Conservation (phyloP, 1,140 invertebrate species). For the Papilio aristodemus region DNA sequence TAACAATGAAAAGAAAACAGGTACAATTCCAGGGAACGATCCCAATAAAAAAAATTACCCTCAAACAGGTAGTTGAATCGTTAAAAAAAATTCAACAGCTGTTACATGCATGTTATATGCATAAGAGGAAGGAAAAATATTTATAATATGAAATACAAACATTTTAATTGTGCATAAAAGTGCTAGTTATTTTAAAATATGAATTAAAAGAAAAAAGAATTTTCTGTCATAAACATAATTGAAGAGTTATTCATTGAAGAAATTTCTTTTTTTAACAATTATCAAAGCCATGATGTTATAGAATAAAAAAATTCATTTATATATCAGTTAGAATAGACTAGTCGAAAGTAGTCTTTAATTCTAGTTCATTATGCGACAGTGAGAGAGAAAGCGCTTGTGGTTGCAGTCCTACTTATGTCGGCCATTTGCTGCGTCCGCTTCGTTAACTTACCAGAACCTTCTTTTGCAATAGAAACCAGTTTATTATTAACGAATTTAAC, state of each 20-base stretch:
- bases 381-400: slow-evolving; percentile 66
- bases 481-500: slow-evolving; percentile 11
- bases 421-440: slow-evolving; percentile 59
- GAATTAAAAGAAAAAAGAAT: neutral
- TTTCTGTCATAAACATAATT: neutral
- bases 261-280: neutral
- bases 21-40: neutral
- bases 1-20: neutral
- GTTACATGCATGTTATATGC: neutral
- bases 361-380: slow-evolving; percentile 33
- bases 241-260: neutral
- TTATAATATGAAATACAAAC: neutral
- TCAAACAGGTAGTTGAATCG: slow-evolving; percentile 25
- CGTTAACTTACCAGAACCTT: slow-evolving; percentile 46
- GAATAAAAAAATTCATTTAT: neutral
- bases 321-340: slow-evolving; percentile 16
- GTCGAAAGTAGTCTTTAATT: slow-evolving; percentile 39
- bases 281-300: neutral
- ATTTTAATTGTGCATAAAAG: neutral
- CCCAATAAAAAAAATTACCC: slow-evolving; percentile 15
- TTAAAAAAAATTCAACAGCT: neutral
- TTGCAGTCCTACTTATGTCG: slow-evolving; percentile 54
- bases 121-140: neutral
- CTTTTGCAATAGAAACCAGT: slow-evolving; percentile 36
- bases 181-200: neutral